These are phyloP conservation scores for Eudasyphora cyanicolor DNA, from an alignment of 2,888 invertebrate genomes.

Conservation along the genomic window DNA sequence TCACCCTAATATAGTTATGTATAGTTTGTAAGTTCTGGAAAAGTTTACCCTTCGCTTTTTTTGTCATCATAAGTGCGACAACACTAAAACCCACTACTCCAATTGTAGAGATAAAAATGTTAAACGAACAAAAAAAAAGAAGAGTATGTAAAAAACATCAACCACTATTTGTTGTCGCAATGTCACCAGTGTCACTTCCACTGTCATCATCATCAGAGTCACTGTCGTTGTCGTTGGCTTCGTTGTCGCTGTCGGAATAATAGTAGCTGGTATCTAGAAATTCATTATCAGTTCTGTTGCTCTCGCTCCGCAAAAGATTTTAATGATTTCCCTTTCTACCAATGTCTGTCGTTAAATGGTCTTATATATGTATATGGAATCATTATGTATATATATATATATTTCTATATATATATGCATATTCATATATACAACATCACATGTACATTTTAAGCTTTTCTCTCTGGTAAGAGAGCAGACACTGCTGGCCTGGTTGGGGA, in stretches of 20 bases:
- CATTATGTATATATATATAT: background rate
- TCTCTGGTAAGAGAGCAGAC: conserved; percentile 4
- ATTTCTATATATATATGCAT: too few species aligned
- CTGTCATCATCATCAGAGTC: background rate
- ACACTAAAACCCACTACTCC: conserved; percentile 37
- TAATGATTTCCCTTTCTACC: conserved; percentile 78
- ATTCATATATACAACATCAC: background rate
- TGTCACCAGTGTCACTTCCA: background rate
- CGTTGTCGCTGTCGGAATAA: background rate
- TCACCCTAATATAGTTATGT: too few species aligned
- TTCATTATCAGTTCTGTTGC: conserved; percentile 22
- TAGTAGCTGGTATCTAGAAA: conserved; percentile 22
- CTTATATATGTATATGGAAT: background rate
- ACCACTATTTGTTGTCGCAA: conserved; percentile 19
- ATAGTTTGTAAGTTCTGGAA: too few species aligned
- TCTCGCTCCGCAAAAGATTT: conserved; percentile 26
- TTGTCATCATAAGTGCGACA: background rate
- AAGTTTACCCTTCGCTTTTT: background rate
- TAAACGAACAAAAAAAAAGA: background rate
- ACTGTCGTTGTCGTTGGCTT: background rate
- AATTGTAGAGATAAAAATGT: background rate
- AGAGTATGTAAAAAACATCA: background rate
- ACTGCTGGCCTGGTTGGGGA: conserved; percentile 64
- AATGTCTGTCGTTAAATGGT: conserved; percentile 72
- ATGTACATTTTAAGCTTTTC: background rate